Base-by-base conservation (phyloP, 1,140 invertebrate species). In the Fopius arisanus region DNA sequence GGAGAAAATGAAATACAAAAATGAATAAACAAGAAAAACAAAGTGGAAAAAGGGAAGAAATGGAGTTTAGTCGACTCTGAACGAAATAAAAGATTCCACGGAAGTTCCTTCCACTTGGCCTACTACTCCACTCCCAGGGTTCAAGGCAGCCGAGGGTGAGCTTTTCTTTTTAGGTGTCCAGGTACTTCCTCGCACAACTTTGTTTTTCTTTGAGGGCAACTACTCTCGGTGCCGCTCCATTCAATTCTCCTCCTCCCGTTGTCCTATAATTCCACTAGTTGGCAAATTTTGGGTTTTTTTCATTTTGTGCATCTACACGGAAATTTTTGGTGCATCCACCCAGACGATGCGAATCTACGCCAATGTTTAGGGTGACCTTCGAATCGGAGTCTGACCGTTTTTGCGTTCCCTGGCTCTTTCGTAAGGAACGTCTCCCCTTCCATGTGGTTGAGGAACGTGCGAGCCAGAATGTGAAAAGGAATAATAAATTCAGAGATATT, bases 61-160 rank as follows among this genome's bases (percentile, higher is more conserved):
- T 16, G 59, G 63, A 72, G 71, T 73, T 73, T 67, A 80, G 79
- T 82, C 77, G 79, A 78, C 77, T 67, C 74, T 67, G 73, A 81
- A 80, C 74, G 80, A 82, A 82, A 82, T 82, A 82, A 82, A 81
- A 82, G 78, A 73, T 79, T 74, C 67, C 51, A 41, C 65, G 78
- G 77, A 82, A 82, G 77, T 81, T 84, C 78, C 82, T 83, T 84
- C 83, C 83, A 84, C 81, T 85, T 86, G 84, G 84, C 84, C 84
- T 85, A 86, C 83, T 86, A 85, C 83, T 86, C 84, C 80, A 84
- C 80, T 85, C 23, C 12, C 79, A 76, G 54, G 78, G 76, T 80
- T 77, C 68, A 77, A 77, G 72, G 76, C 76, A 79, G 74, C 77
- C 79, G 75, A 75, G 75, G 76, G 78, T 80, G 29, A 31, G 81